Conservation (phyloP, 1,140 invertebrate species). For the Papilio xuthus region DNA sequence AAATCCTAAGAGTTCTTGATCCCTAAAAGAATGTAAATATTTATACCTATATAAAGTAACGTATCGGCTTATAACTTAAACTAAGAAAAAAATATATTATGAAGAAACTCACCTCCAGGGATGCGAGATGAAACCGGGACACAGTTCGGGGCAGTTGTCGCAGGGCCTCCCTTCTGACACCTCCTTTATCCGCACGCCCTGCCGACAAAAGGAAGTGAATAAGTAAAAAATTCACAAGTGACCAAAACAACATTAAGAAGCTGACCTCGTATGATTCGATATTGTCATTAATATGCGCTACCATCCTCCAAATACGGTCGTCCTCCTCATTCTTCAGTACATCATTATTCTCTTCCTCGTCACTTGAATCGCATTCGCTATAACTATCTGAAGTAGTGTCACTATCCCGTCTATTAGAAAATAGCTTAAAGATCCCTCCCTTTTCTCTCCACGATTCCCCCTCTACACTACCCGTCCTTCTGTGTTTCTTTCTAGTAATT, state of each 20-base stretch:
- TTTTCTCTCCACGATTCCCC: conserved; percentile 76
- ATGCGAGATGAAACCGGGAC: conserved; percentile 90
- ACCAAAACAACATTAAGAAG: background rate
- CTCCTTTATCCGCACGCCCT: conserved; percentile 92
- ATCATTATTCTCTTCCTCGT: conserved; percentile 46
- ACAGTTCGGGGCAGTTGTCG: conserved; percentile 89
- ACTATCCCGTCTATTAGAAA: conserved; percentile 65
- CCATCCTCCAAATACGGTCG: conserved; percentile 50
- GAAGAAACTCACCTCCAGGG: conserved; percentile 88
- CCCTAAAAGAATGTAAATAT: background rate
- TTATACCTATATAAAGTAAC: background rate
- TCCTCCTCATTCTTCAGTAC: conserved; percentile 47
- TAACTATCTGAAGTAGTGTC: conserved; percentile 74
- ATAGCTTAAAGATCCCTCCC: conserved; percentile 72
- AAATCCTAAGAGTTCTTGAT: background rate
- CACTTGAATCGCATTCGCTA: conserved; percentile 71
- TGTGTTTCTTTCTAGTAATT: conserved; percentile 67
- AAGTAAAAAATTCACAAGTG: conserved; percentile 15
- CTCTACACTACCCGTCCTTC: conserved; percentile 57
- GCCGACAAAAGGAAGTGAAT: conserved; percentile 64
- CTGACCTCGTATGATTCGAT: conserved; percentile 47
- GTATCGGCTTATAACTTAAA: background rate
- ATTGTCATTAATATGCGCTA: conserved; percentile 49
- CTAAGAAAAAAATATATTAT: background rate
- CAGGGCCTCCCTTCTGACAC: conserved; percentile 93